Evolutionary conservation across 1,140 invertebrate genomes (phyloP).

Genomic region (Augochlora pura): DNA sequence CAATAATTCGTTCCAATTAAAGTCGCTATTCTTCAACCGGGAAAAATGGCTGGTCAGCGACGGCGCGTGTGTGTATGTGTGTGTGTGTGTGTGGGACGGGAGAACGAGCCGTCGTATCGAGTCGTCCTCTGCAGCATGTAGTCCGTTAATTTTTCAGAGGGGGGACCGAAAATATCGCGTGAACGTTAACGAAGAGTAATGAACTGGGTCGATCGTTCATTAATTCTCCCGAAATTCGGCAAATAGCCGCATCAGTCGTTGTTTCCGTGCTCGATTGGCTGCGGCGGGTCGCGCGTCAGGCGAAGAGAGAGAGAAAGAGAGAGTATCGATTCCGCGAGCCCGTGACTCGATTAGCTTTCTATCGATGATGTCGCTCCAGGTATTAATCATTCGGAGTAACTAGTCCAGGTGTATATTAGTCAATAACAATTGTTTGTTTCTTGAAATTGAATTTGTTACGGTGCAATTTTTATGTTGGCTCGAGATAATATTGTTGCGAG

Average conservation of each 20-base stretch:
- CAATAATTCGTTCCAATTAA: neutral
- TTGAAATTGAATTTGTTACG: no score
- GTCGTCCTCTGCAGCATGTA: neutral
- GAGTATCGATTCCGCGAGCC: neutral
- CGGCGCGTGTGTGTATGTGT: no score
- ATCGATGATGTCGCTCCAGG: neutral
- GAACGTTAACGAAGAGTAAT: constrained; percentile 10
- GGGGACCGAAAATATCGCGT: neutral
- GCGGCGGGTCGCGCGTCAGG: neutral
- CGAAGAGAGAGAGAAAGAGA: no score
- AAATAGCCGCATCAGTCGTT: neutral
- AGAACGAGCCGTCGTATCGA: neutral
- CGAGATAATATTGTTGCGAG: no score
- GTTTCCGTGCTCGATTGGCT: constrained; percentile 11
- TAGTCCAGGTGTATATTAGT: no score
- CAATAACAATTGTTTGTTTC: no score
- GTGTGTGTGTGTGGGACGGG: no score
- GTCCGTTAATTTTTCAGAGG: neutral
- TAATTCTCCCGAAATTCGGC: constrained; percentile 3
- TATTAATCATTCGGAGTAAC: neutral
- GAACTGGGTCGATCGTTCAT: constrained; percentile 1
- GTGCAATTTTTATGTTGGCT: no score
- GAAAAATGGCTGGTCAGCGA: no score
- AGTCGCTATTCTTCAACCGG: neutral
- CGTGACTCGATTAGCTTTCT: neutral